These are phyloP conservation scores for Ormia ochracea DNA, from an alignment of 2,888 invertebrate genomes.

Conservation along the genomic window DNA sequence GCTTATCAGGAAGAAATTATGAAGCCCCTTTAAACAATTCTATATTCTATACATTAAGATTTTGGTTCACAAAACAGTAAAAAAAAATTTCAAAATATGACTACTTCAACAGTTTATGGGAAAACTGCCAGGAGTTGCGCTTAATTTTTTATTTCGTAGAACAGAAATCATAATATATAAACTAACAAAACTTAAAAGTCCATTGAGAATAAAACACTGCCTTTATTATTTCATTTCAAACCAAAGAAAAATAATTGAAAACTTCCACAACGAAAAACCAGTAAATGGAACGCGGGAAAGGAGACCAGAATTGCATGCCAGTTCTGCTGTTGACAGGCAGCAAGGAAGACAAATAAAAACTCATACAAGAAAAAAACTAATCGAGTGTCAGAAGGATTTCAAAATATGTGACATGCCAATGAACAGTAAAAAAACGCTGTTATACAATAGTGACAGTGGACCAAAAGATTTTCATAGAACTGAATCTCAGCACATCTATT, in stretches of 20 bases:
- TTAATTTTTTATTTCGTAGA: background rate
- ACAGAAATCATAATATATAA: background rate
- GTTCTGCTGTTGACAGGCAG: conserved; percentile 40
- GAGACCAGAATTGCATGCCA: conserved; percentile 3
- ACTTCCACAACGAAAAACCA: background rate
- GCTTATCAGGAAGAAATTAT: background rate
- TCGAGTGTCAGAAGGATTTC: conserved; percentile 58
- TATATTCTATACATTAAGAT: background rate
- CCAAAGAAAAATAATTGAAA: background rate
- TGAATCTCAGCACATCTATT: no score
- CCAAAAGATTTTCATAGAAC: no score
- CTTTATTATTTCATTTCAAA: background rate
- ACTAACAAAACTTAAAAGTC: background rate
- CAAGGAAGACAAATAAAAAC: conserved; percentile 18
- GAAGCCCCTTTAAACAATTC: conserved; percentile 1
- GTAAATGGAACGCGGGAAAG: background rate
- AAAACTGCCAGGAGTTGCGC: conserved; percentile 6
- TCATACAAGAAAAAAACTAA: conserved; percentile 27
- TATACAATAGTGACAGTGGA: no score
- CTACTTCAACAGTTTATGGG: background rate
- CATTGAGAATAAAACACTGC: background rate
- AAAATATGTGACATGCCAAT: conserved; percentile 51
- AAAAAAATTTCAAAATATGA: background rate
- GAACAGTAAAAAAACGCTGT: conserved; percentile 29
- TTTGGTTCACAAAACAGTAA: background rate